Evolutionary conservation across 2,888 invertebrate genomes (phyloP), one percentile per base, ranked within the genome.

Genomic region (Microchrysa polita): DNA sequence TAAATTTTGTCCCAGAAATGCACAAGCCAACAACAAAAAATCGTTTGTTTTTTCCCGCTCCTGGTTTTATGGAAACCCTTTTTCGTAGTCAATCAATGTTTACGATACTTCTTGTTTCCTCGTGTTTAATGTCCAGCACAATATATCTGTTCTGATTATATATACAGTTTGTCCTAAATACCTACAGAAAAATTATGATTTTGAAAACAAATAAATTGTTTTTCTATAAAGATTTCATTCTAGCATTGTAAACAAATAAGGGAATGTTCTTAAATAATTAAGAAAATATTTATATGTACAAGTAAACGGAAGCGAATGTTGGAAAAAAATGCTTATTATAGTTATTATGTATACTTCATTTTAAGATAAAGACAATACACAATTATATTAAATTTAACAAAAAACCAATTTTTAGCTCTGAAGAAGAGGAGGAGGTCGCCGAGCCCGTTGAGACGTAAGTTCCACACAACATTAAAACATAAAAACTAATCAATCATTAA

Each of bases 361-460:
- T n/a, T n/a, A n/a, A n/a, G n/a, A n/a, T n/a, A n/a, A n/a, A n/a
- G n/a, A n/a, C n/a, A n/a, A n/a, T n/a, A 34, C 23, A 72, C 74
- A 76, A 74, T 74, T 73, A 55, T 74, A 23, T 59, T 59, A 65
- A 67, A 52, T 52, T n/a, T 34, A 34, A 34, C 10, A 52, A 27
- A 27, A n/a, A 67, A 69, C n/a, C 57, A 69, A 69, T 69, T 69
- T n/a, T 69, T 79, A 84, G 84, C 82, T 85, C 85, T 79, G 85
- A 85, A 80, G 84, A 85, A 81, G 82, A 82, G 78, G 80, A 79
- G 80, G 84, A 77, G 76, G 77, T 77, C 74, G 79, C 84, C 82
- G 85, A 84, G 81, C 82, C 83, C 81, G 83, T 82, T 82, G 85
- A 85, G 81, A 82, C 83, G 84, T 84, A 85, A 85, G 83, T 83